A percentile compares a stretch with the other conserved stretches of the same genome.
Evolutionary conservation across 1,140 invertebrate species (phyloP).

Genomic region (Gonatopus flavifemur): DNA sequence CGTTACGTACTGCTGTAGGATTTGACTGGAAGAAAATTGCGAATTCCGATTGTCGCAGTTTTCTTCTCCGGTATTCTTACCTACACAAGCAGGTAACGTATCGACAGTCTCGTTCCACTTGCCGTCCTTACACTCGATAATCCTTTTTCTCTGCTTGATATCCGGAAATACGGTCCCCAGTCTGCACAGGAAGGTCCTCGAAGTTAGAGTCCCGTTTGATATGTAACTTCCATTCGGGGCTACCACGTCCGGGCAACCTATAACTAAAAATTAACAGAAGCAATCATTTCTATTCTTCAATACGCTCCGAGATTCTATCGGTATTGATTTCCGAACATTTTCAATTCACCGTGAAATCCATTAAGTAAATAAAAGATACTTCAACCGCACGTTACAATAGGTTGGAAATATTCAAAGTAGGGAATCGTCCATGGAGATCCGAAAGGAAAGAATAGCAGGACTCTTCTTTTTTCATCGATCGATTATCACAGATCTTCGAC

Average conservation of each 20-base stretch:
- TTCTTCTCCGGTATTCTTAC: no score
- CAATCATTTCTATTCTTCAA: slow-evolving; percentile 13
- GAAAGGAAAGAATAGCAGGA: no score
- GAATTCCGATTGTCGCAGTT: neutral
- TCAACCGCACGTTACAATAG: no score
- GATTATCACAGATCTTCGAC: no score
- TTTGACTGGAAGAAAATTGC: no score
- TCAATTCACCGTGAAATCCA: no score
- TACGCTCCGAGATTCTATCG: slow-evolving; percentile 1
- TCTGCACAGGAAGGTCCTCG: slow-evolving; percentile 46
- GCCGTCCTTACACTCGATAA: slow-evolving; percentile 44
- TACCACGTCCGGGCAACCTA: slow-evolving; percentile 44
- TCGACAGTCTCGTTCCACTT: slow-evolving; percentile 47
- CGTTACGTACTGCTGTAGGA: no score
- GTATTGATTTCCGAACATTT: no score
- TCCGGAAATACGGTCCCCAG: slow-evolving; percentile 48
- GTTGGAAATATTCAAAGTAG: no score
- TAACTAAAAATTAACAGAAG: slow-evolving; percentile 37
- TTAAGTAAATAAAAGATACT: no score
- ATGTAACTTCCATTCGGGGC: slow-evolving; percentile 48
- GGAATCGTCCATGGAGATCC: no score
- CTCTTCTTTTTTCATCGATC: no score
- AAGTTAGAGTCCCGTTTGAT: slow-evolving; percentile 42
- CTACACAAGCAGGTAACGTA: slow-evolving; percentile 41
- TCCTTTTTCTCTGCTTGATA: slow-evolving; percentile 39